Evolutionary conservation across 53 echinoderm and acorn worm species (phyloP).

Genomic region (Apostichopus leukothele): DNA sequence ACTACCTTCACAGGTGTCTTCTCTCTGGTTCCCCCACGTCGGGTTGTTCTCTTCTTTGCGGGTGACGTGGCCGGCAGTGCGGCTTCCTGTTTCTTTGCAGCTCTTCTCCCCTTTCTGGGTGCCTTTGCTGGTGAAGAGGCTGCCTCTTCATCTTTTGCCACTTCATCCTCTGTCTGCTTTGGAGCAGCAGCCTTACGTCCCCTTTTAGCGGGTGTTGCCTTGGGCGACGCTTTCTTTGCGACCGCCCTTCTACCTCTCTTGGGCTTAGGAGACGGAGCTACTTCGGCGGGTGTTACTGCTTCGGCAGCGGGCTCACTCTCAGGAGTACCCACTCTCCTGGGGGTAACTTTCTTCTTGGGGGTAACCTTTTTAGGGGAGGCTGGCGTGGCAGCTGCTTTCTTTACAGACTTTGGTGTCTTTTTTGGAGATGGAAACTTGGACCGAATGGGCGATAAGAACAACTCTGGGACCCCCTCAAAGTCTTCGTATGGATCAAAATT

Average conservation of each 20-base stretch:
- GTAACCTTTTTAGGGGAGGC: background rate
- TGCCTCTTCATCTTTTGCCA: background rate
- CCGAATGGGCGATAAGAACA: slow-evolving; percentile 63
- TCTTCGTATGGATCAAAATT: slow-evolving; percentile 76
- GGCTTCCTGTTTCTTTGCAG: background rate
- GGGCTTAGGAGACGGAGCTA: background rate
- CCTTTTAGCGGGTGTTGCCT: slow-evolving; percentile 8
- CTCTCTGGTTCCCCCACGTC: background rate
- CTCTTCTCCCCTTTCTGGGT: background rate
- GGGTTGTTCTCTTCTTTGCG: slow-evolving; percentile 9
- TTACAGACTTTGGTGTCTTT: slow-evolving; percentile 43
- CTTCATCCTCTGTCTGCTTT: background rate
- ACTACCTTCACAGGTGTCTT: slow-evolving; percentile 56
- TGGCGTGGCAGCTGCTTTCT: slow-evolving; percentile 31
- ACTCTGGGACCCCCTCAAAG: slow-evolving; percentile 85
- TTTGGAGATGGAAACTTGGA: slow-evolving; percentile 36
- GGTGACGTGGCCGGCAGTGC: background rate
- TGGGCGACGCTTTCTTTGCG: background rate
- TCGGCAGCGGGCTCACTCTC: background rate
- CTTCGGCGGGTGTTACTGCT: background rate
- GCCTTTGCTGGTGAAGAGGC: background rate
- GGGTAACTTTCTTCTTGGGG: slow-evolving; percentile 37
- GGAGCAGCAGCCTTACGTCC: background rate
- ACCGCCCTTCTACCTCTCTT: slow-evolving; percentile 20
- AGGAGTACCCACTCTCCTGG: background rate